Conservation (phyloP, 2,113 vertebrate species). For the Nycticorax nycticorax region DNA sequence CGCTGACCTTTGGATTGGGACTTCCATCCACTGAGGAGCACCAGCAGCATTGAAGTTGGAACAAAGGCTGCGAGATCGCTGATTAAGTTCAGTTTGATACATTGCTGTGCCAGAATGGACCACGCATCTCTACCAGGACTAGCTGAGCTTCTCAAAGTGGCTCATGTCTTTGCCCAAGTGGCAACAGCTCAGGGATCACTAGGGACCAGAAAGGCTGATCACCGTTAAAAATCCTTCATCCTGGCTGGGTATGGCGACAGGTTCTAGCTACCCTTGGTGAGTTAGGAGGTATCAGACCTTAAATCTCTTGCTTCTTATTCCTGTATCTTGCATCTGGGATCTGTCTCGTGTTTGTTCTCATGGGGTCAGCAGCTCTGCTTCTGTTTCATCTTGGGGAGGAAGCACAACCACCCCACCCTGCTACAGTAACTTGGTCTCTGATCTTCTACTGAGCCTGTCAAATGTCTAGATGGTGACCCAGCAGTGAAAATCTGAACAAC, state of each 20-base stretch:
- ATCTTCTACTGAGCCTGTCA: not conserved
- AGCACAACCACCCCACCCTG: not conserved
- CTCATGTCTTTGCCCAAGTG: not conserved
- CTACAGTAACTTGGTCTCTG: not conserved
- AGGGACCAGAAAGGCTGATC: not conserved
- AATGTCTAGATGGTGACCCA: not conserved
- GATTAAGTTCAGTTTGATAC: not conserved
- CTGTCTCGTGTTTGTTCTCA: not conserved
- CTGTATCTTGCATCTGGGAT: not conserved
- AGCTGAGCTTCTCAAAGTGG: not conserved
- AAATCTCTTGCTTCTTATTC: not conserved
- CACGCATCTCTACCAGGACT: not conserved
- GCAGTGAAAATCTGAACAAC: not conserved
- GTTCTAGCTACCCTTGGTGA: not conserved
- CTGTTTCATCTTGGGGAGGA: not conserved
- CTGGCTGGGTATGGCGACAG: not conserved
- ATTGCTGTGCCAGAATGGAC: not conserved
- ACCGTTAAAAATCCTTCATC: not conserved
- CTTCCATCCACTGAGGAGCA: not conserved
- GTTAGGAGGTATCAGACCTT: not conserved
- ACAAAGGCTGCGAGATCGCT: not conserved
- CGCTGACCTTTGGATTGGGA: not conserved
- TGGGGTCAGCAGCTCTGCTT: not conserved
- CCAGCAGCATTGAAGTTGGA: accelerated
- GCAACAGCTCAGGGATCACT: not conserved